Percentiles rank a stretch among this genome's conserved stretches.
Conservation (phyloP, 2,113 vertebrate genomes). For the Oryzias javanicus region DNA sequence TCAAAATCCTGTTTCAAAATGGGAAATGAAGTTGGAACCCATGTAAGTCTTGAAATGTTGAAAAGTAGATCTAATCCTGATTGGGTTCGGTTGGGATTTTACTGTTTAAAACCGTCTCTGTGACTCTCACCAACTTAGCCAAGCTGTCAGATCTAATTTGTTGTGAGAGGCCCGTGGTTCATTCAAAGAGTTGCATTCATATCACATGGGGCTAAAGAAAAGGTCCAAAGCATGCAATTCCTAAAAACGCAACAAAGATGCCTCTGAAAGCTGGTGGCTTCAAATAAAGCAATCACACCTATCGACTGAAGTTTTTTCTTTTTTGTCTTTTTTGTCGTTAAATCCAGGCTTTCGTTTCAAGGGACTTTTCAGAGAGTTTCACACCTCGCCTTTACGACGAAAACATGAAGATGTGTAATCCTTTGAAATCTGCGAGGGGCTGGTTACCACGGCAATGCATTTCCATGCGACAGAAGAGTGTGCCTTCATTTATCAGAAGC, state of each 20-base stretch:
- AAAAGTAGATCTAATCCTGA: conserved; percentile 33
- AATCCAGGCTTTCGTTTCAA: conserved; percentile 27
- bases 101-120: conserved; percentile 16
- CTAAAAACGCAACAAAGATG: conserved; percentile 27
- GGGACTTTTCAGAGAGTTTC: conserved; percentile 12
- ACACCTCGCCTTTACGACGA: conserved; percentile 23
- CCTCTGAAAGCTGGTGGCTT: conserved; percentile 40
- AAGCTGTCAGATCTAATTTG: conserved; percentile 50
- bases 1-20: not conserved
- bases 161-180: conserved; percentile 33
- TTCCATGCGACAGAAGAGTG: conserved; percentile 25
- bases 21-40: conserved; percentile 7
- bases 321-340: conserved; percentile 12
- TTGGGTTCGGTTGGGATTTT: conserved; percentile 40
- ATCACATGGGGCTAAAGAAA: conserved; percentile 27
- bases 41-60: conserved; percentile 45
- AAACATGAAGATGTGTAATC: conserved; percentile 40
- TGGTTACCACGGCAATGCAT: conserved; percentile 35
- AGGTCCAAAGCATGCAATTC: conserved; percentile 22
- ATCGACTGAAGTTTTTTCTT: conserved; percentile 18
- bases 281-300: conserved; percentile 51
- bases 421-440: conserved; percentile 33
- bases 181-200: conserved; percentile 45
- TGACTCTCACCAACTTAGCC: conserved; percentile 31
- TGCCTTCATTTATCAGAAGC: conserved; percentile 40